A percentile compares a stretch with the other conserved stretches of the same genome.
These are phyloP conservation scores for Artibeus lituratus DNA, from an alignment of 2,797 vertebrate genomes.

Conservation along the genomic window DNA sequence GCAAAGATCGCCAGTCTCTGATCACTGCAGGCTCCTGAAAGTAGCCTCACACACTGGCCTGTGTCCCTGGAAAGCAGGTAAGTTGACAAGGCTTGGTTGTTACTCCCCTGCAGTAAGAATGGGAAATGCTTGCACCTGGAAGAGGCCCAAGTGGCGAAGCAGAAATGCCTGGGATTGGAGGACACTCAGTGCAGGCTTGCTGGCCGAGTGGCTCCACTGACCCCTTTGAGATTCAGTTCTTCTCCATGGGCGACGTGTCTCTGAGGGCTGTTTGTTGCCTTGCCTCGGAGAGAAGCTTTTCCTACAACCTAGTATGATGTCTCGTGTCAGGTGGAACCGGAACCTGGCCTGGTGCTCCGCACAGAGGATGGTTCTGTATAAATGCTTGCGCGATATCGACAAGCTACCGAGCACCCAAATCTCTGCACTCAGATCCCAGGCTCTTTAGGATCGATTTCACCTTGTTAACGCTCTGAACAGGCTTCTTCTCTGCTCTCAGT, in stretches of 20 bases:
- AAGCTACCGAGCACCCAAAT: too few relatives aligned
- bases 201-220: rapidly evolving
- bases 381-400: not conserved
- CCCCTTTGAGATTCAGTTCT: not conserved
- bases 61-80: not conserved
- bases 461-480: not conserved
- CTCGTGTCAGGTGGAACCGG: not conserved
- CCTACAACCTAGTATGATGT: not conserved
- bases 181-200: not conserved
- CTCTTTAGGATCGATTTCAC: not conserved
- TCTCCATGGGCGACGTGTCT: not conserved
- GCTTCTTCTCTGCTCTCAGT: not conserved
- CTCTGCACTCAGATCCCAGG: not conserved
- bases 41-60: rapidly evolving
- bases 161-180: too few relatives aligned
- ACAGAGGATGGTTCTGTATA: not conserved
- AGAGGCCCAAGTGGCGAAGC: not conserved
- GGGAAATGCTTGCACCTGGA: not conserved
- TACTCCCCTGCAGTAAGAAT: not conserved
- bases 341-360: rapidly evolving
- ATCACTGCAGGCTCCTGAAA: not conserved
- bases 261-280: not conserved
- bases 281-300: not conserved
- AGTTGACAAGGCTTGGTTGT: rapidly evolving
- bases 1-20: not conserved